Conservation (phyloP, 2,113 vertebrate genomes). For the Arenaria interpres region DNA sequence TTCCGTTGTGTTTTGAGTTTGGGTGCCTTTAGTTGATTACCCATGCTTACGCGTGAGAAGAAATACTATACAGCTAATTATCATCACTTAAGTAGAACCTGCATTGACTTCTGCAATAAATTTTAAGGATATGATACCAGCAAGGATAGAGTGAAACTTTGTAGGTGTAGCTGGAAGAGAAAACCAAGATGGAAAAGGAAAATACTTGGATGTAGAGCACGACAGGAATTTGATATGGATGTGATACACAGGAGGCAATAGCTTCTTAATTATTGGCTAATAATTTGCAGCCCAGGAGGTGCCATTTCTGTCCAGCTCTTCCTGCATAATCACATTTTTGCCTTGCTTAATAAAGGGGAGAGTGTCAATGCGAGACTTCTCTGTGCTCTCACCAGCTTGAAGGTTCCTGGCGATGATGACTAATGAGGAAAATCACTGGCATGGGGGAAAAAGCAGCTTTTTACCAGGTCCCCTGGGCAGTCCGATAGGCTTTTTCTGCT, state of each 20-base stretch:
- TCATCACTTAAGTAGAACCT: slow-evolving; percentile 49
- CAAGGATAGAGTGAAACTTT: not conserved
- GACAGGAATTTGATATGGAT: not conserved
- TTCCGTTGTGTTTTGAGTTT: slow-evolving; percentile 20
- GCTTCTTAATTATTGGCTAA: not conserved
- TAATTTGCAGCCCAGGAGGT: not conserved
- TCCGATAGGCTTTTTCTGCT: not conserved
- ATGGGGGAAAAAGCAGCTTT: not conserved
- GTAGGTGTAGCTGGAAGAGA: not conserved
- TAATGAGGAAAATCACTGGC: not conserved
- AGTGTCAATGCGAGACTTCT: not conserved
- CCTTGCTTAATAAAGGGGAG: not conserved
- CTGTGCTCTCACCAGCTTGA: not conserved
- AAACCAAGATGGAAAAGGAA: not conserved
- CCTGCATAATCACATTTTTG: not conserved
- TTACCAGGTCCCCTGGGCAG: not conserved
- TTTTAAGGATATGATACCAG: not conserved
- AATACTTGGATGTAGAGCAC: not conserved
- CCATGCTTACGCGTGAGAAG: slow-evolving; percentile 49
- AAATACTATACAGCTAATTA: slow-evolving; percentile 56
- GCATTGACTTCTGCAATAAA: slow-evolving; percentile 14
- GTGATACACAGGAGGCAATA: not conserved
- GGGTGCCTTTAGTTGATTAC: slow-evolving; percentile 30
- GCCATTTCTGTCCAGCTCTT: not conserved
- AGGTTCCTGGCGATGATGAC: not conserved